Conservation (phyloP, 2,113 vertebrate genomes). For the Pomatostomus ruficeps region DNA sequence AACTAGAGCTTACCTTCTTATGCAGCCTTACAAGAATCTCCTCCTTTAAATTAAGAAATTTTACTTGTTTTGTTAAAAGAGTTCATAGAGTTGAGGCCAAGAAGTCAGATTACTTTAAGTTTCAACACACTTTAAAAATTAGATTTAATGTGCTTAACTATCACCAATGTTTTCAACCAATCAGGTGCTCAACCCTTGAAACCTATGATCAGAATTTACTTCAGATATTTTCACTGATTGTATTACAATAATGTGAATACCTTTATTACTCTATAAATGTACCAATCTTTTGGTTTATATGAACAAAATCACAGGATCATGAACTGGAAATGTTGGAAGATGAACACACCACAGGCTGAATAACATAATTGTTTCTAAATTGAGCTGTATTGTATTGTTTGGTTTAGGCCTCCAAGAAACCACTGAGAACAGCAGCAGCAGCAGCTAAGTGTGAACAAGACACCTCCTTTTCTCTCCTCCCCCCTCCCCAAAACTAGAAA, state of each 20-base stretch:
- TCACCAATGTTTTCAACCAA: not conserved
- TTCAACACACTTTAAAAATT: not conserved
- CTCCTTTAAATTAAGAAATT: not conserved
- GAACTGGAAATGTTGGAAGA: not conserved
- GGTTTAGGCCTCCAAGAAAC: not conserved
- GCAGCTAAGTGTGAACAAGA: not conserved
- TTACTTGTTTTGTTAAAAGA: not conserved
- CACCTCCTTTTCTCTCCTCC: not conserved
- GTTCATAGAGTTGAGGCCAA: not conserved
- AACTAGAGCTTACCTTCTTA: not conserved
- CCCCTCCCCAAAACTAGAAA: not conserved
- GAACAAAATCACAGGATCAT: not conserved
- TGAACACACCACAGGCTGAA: not conserved
- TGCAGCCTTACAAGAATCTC: not conserved
- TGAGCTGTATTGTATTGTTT: rapidly evolving
- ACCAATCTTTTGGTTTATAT: not conserved
- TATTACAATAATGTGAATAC: not conserved
- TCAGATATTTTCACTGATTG: not conserved
- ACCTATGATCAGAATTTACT: not conserved
- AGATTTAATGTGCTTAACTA: not conserved
- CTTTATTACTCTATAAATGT: not conserved
- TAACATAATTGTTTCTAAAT: not conserved
- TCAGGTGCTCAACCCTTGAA: not conserved
- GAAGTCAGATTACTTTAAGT: not conserved
- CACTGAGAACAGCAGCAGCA: not conserved